Base-by-base conservation (phyloP, 2,113 vertebrate species). In the Numenius arquata region DNA sequence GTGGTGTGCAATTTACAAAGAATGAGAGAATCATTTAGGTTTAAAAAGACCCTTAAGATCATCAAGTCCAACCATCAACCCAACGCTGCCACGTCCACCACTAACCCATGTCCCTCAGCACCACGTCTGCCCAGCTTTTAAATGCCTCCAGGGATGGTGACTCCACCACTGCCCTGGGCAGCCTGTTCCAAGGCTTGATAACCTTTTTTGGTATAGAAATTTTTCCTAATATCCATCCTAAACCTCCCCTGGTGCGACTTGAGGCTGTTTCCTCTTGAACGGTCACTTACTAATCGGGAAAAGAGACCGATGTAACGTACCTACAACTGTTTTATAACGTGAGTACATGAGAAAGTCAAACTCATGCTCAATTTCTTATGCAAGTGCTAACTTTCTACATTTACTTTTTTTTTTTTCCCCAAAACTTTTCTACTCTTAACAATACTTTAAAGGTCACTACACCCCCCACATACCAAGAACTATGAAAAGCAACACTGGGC, bases 331-430 rank as follows among this genome's bases (percentile, higher is more conserved):
- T 73, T 23, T 27, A 2, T 11, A 79, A 70, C 25, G 16, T 2
- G 0, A 80, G 13, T 7, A 40, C 63, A 47, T 0, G 2, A 66
- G 13, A 23, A 83, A 62, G 15, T 12, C 67, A 38, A 70, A 88
- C 11, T 43, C 7, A 4, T 1, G 0, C 14, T 55, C 45, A 0
- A 5, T 19, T 85, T 50, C 58, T 84, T 38, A 78, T 0, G 2
- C 19, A 79, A 34, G 7, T n/a, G 7, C 3, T 58, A 91, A 30
- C 4, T 38, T 67, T 6, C 43, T 22, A 2, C 18, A 8, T 8
- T 14, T 32, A 19, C 53, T 55, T 55, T 19, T 34, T 13, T 23
- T 38, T 9, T 53, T 29, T 10, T 9, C 10, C 16, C 2, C 1
- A 4, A 20, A 29, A 52, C 21, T 53, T 25, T 58, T 77, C 47